These are phyloP conservation scores for Acanthacorydalis orientalis DNA, from an alignment of 2,888 invertebrate genomes.

Conservation along the genomic window DNA sequence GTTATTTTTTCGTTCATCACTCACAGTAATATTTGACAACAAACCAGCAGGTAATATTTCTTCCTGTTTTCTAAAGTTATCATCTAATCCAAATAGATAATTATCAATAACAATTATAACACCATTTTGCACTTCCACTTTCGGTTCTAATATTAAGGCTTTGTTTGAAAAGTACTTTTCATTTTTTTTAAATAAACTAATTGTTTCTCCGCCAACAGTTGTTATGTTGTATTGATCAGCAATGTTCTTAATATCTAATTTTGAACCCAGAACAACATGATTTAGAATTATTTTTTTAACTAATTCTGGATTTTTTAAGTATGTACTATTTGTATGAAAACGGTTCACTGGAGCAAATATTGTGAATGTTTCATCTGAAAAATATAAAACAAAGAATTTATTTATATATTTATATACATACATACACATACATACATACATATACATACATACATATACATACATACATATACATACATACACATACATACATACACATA, in stretches of 20 bases:
- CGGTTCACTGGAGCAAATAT: constrained; percentile 37
- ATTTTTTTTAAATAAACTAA: constrained; percentile 20
- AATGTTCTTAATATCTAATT: constrained; percentile 30
- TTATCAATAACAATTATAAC: constrained; percentile 26
- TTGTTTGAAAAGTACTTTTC: constrained; percentile 27
- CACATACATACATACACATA: too few species aligned
- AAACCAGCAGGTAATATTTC: constrained; percentile 10
- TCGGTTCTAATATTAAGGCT: constrained; percentile 24
- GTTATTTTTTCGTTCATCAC: constrained; percentile 15
- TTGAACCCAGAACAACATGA: constrained; percentile 38
- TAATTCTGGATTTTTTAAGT: constrained; percentile 28
- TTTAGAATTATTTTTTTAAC: constrained; percentile 39
- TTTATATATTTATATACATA: neutral
- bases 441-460: neutral
- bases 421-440: too few species aligned
- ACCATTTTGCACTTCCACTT: constrained; percentile 25
- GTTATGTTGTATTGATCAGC: constrained; percentile 29
- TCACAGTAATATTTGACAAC: constrained; percentile 14
- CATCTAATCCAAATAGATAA: constrained; percentile 27
- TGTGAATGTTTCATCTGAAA: constrained; percentile 40
- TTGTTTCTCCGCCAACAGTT: constrained; percentile 27
- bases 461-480: neutral
- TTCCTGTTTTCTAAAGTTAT: constrained; percentile 11
- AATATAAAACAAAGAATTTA: constrained; percentile 6
- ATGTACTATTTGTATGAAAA: constrained; percentile 28